These are phyloP conservation scores for Eristalinus sepulchralis DNA, from an alignment of 2,888 invertebrate species.

Conservation along the genomic window DNA sequence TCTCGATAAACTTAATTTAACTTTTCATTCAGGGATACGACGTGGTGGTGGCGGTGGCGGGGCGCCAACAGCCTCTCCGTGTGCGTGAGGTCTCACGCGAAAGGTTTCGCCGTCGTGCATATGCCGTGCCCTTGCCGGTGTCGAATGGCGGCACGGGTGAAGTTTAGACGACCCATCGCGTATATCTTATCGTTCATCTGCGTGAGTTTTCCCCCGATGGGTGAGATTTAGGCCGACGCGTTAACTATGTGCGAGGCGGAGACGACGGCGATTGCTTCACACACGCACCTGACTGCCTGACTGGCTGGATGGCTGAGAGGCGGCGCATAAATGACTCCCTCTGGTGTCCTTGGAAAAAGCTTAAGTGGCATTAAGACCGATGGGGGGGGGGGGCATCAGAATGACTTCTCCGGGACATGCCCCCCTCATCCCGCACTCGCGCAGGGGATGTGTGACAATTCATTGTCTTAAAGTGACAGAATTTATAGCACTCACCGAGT, in stretches of 20 bases:
- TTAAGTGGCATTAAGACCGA: constrained; percentile 42
- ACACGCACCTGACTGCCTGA: neutral
- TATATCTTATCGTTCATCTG: constrained; percentile 11
- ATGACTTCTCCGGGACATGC: neutral
- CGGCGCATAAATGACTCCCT: constrained; percentile 26
- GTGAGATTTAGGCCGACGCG: neutral
- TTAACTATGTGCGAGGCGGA: constrained; percentile 55
- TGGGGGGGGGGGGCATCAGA: neutral
- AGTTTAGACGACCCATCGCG: neutral
- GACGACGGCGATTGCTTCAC: neutral
- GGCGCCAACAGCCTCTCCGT: too few relatives aligned
- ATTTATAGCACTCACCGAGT: too few relatives aligned
- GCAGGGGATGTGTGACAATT: constrained; percentile 15
- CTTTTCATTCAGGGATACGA: constrained; percentile 38
- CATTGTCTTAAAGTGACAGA: constrained; percentile 23
- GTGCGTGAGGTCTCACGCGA: neutral
- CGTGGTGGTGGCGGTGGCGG: neutral
- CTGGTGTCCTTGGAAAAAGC: constrained; percentile 43
- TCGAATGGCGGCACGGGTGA: neutral
- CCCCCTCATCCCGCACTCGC: neutral
- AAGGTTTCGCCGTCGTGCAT: neutral
- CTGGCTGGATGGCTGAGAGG: neutral
- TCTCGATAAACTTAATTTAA: constrained; percentile 67
- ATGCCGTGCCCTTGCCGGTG: neutral
- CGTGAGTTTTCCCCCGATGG: constrained; percentile 3